Evolutionary conservation across 2,797 vertebrate species (phyloP).

Genomic region (Crocodylus rhombifer): DNA sequence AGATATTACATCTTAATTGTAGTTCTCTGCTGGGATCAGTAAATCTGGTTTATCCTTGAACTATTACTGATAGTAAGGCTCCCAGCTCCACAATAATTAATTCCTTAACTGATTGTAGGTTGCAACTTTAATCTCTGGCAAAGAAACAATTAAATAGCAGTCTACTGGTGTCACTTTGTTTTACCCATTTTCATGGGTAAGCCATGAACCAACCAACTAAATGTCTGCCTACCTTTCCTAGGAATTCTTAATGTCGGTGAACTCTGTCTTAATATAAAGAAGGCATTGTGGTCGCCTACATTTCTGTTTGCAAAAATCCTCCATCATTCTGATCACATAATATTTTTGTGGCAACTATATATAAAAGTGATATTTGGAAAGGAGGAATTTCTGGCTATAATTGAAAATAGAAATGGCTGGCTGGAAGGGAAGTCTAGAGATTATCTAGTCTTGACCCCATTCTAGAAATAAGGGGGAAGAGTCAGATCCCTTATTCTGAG

Average conservation of each 20-base stretch:
- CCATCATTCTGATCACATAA: not conserved
- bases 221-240: not conserved
- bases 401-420: not conserved
- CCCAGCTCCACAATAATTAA: constrained; percentile 52
- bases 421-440: too few relatives aligned
- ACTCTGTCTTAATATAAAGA: not conserved
- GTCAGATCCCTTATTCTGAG: not conserved
- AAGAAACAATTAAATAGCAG: not conserved
- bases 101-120: constrained; percentile 63
- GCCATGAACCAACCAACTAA: not conserved
- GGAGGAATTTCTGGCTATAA: not conserved
- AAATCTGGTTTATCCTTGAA: constrained; percentile 67
- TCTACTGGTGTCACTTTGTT: not conserved
- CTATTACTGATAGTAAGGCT: constrained; percentile 56
- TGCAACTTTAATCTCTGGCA: not conserved
- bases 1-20: constrained; percentile 76
- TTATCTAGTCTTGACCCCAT: too few relatives aligned
- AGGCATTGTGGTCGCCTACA: not conserved
- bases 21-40: constrained; percentile 67
- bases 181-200: not conserved
- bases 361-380: not conserved
- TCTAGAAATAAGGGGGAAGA: not conserved
- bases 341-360: not conserved
- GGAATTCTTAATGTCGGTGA: not conserved
- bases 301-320: not conserved